phyloP scores from a whole-genome alignment of 1,140 invertebrate species.

The Camponotus vicinus region DNA sequence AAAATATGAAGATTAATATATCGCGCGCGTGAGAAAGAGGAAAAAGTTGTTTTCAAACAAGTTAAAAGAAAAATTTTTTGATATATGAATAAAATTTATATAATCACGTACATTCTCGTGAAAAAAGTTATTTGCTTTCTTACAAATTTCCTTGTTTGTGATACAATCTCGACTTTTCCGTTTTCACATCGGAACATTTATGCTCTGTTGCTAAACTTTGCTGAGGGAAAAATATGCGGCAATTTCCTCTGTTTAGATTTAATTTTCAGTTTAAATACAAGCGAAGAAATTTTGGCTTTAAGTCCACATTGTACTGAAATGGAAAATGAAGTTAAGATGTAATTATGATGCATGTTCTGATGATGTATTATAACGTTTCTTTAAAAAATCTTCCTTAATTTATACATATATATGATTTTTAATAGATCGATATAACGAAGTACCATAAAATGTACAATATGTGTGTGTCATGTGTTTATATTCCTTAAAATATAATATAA shows the following conservation, averaged over 20 bases:
- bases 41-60: neutral
- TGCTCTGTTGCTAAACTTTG: neutral
- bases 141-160: neutral
- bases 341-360: neutral
- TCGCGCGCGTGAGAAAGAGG: too few species aligned
- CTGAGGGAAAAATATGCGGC: slow-evolving; percentile 16
- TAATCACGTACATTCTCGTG: neutral
- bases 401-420: neutral
- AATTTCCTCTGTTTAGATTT: slow-evolving; percentile 71
- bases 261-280: slow-evolving; percentile 67
- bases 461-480: neutral
- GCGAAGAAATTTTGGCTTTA: slow-evolving; percentile 59
- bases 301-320: neutral
- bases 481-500: neutral
- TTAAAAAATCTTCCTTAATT: neutral
- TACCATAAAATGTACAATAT: neutral
- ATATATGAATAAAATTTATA: neutral
- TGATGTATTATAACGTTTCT: neutral
- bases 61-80: neutral
- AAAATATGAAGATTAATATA: neutral
- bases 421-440: neutral
- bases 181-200: neutral
- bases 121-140: neutral
- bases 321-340: slow-evolving; percentile 16
- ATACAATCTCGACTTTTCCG: neutral